phyloP scores from a whole-genome alignment of 37 sponge, comb jelly and placozoan genomes.

The Beroe forskalii region DNA sequence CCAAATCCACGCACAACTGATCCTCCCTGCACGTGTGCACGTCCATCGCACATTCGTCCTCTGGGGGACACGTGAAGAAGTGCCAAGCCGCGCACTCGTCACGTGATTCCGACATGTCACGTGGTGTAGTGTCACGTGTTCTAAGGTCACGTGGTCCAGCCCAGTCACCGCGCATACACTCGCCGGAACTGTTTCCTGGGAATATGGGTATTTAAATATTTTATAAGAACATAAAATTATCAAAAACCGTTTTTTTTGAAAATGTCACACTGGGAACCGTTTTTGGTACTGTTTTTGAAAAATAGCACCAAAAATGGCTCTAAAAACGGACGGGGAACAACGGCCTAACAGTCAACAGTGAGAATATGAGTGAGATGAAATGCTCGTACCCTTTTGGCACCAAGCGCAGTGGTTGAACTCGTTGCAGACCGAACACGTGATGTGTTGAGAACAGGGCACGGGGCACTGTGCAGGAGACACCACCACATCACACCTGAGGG shows the following conservation, averaged over 20 bases:
- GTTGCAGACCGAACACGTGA: neutral
- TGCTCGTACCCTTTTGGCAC: neutral
- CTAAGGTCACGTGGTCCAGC: neutral
- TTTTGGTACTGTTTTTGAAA: no score
- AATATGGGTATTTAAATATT: no score
- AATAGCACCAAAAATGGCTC: no score
- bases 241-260: no score
- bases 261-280: no score
- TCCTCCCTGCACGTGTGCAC: constrained; percentile 60
- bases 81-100: constrained; percentile 5
- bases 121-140: neutral
- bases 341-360: no score
- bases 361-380: no score
- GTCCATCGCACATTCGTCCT: constrained; percentile 36
- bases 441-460: neutral
- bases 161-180: constrained; percentile 1
- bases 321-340: no score
- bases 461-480: constrained; percentile 39
- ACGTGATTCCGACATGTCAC: no score
- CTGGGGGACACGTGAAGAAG: constrained; percentile 36
- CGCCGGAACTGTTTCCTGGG: neutral
- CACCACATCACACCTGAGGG: constrained; percentile 37
- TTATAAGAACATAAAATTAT: no score
- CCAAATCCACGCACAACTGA: constrained; percentile 45
- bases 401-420: constrained; percentile 19